Evolutionary conservation across 2,113 vertebrate species (phyloP).

Genomic region (Syrrhaptes paradoxus): DNA sequence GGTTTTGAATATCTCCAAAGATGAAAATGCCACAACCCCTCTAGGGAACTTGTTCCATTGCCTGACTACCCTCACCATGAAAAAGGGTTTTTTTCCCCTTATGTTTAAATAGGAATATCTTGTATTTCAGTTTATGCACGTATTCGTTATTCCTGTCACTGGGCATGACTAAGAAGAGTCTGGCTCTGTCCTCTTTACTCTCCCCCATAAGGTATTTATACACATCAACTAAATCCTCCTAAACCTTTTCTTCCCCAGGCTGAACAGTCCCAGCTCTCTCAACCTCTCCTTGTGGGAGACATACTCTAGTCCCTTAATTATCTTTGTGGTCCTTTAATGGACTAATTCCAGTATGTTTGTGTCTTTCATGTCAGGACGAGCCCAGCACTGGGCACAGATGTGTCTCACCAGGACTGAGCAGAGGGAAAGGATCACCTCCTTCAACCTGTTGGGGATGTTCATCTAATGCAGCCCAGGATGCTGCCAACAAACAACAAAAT

Average conservation of each 20-base stretch:
- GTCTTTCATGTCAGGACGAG: accelerated
- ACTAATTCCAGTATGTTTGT: not conserved
- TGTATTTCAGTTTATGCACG: not conserved
- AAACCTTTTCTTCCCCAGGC: not conserved
- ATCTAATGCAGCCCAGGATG: not conserved
- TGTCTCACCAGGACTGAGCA: not conserved
- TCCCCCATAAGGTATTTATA: not conserved
- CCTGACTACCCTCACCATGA: not conserved
- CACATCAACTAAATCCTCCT: not conserved
- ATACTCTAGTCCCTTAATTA: not conserved
- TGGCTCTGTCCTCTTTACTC: not conserved
- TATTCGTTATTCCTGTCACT: not conserved
- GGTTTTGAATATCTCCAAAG: not conserved
- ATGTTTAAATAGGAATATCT: not conserved
- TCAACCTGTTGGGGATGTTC: not conserved
- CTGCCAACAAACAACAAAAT: not conserved
- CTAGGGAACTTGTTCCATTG: not conserved
- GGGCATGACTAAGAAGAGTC: not conserved
- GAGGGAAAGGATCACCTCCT: not conserved
- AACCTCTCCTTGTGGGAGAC: not conserved
- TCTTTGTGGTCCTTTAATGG: not conserved
- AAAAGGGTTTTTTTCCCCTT: not conserved
- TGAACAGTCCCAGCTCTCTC: not conserved
- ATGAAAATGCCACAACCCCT: not conserved
- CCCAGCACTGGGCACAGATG: not conserved